phyloP scores from a whole-genome alignment of 2,888 invertebrate species.

The Metallyticus violacea region DNA sequence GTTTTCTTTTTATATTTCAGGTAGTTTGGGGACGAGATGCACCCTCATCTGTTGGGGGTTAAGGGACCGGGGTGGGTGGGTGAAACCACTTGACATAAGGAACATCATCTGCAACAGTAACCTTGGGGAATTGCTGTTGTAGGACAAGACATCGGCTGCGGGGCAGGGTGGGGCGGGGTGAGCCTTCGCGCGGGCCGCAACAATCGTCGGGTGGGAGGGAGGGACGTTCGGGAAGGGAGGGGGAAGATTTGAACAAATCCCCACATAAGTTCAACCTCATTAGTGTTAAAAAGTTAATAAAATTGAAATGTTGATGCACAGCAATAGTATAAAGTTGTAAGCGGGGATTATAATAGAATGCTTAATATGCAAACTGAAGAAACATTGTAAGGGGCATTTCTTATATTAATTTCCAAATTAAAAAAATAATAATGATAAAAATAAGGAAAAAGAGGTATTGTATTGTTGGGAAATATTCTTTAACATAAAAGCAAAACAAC shows the following conservation, averaged over 20 bases:
- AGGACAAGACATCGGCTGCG: background rate
- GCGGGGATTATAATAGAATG: conserved; percentile 24
- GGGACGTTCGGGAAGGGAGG: conserved; percentile 32
- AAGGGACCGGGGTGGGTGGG: conserved; percentile 51
- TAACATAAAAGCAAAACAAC: background rate
- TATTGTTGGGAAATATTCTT: conserved; percentile 11
- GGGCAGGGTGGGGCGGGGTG: conserved; percentile 25
- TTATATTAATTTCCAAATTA: background rate
- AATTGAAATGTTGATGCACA: conserved; percentile 7
- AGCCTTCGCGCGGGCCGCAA: conserved; percentile 16
- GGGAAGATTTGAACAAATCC: conserved; percentile 18
- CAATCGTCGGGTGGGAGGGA: conserved; percentile 28
- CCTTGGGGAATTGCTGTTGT: conserved; percentile 18
- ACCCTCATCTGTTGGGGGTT: conserved; percentile 37
- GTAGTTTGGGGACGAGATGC: conserved; percentile 27
- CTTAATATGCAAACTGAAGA: conserved; percentile 14
- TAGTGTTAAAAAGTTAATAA: conserved; percentile 4
- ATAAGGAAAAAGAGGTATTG: background rate
- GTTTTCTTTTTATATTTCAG: conserved; percentile 28
- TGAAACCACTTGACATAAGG: conserved; percentile 45
- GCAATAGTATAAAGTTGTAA: background rate
- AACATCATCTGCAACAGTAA: conserved; percentile 15
- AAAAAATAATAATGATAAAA: background rate
- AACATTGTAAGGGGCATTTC: conserved; percentile 25
- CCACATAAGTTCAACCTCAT: background rate